A percentile compares a stretch with the other conserved stretches of the same genome.
phyloP scores from a whole-genome alignment of 2,888 invertebrate species.

The Diarsia dahlii region DNA sequence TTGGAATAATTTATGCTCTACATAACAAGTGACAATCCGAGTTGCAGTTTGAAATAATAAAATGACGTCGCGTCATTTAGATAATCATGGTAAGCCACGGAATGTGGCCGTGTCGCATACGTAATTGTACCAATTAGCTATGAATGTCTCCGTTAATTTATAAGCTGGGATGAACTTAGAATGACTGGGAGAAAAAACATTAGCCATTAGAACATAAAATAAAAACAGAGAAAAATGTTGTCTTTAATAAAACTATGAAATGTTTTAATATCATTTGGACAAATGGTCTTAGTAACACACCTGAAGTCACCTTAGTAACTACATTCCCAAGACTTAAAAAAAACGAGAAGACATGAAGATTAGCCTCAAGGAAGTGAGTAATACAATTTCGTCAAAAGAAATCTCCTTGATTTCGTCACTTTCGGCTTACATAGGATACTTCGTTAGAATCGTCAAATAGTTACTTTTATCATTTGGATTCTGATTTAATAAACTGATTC shows the following conservation, averaged over 20 bases:
- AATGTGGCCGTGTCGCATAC: constrained; percentile 81
- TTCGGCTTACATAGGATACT: constrained; percentile 34
- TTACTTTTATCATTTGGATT: constrained; percentile 57
- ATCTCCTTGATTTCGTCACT: constrained; percentile 31
- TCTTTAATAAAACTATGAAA: neutral
- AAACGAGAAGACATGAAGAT: constrained; percentile 6
- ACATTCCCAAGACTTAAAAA: neutral
- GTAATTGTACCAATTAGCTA: constrained; percentile 85
- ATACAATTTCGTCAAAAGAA: constrained; percentile 36
- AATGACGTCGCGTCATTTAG: constrained; percentile 67
- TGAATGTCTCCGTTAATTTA: constrained; percentile 82
- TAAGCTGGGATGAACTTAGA: constrained; percentile 71
- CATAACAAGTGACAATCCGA: constrained; percentile 69
- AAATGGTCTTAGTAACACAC: neutral
- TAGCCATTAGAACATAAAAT: constrained; percentile 31
- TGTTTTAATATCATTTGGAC: neutral
- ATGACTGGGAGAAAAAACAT: constrained; percentile 60
- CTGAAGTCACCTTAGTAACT: neutral
- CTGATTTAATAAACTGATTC: constrained; percentile 45
- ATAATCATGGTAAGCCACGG: constrained; percentile 70
- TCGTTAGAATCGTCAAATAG: constrained; percentile 62
- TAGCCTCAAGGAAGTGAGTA: constrained; percentile 11
- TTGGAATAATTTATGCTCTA: constrained; percentile 72
- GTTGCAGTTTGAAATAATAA: constrained; percentile 71
- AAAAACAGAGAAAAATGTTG: neutral